Percentiles rank a stretch among this genome's conserved stretches.
phyloP scores from a whole-genome alignment of 2,888 invertebrate species.

The Drosophila paucipuncta region DNA sequence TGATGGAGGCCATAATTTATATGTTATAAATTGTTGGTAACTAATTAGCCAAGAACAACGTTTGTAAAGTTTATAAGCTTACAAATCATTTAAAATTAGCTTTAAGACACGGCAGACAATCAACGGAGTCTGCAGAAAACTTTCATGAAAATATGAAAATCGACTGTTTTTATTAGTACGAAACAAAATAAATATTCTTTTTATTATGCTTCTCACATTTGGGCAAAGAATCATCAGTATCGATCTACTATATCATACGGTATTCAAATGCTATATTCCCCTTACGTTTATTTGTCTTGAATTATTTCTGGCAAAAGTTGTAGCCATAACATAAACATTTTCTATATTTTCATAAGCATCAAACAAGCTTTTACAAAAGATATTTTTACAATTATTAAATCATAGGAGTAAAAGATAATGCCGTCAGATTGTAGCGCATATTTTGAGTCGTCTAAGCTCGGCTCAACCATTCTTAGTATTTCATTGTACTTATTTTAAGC shows the following conservation, averaged over 20 bases:
- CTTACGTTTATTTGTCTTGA: background rate
- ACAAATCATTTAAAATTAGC: background rate
- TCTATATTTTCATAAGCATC: background rate
- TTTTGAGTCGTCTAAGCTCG: slow-evolving; percentile 11
- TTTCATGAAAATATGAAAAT: too few relatives aligned
- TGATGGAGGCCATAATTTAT: background rate
- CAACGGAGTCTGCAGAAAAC: background rate
- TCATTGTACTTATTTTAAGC: slow-evolving; percentile 41
- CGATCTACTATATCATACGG: too few relatives aligned
- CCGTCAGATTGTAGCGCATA: slow-evolving; percentile 22
- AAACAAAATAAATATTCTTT: background rate
- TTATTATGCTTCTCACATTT: background rate
- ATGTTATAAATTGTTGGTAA: background rate
- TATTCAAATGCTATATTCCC: background rate
- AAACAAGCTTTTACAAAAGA: background rate
- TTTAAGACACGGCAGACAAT: background rate
- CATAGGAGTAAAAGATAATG: background rate
- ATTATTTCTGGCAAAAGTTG: background rate
- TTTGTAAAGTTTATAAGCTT: background rate
- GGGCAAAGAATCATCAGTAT: background rate
- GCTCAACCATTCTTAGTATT: slow-evolving; percentile 22
- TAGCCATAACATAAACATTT: background rate
- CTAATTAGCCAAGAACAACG: background rate
- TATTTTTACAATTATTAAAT: background rate
- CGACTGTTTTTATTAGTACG: background rate